A percentile compares a stretch with the other conserved stretches of the same genome.
These are phyloP conservation scores for Pollenia griseotomentosa DNA, from an alignment of 2,888 invertebrate species.

Conservation along the genomic window DNA sequence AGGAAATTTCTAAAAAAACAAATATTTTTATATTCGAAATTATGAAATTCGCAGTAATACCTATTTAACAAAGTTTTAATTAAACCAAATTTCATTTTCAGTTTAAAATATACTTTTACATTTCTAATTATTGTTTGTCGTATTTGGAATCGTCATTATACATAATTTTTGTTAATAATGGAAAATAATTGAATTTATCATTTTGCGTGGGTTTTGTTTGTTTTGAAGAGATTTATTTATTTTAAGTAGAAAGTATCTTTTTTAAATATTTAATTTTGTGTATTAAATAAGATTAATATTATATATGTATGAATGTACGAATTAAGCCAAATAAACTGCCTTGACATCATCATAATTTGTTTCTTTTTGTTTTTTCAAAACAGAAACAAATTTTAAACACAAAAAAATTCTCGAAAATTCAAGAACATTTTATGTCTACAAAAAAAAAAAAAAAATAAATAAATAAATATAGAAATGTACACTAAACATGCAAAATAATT, in stretches of 20 bases:
- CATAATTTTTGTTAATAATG: background rate
- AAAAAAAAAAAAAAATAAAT: constrained; percentile 40
- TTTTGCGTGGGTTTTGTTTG: constrained; percentile 48
- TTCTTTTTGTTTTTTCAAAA: constrained; percentile 36
- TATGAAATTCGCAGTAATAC: background rate
- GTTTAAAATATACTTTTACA: too few species aligned
- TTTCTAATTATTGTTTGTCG: too few species aligned
- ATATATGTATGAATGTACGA: background rate
- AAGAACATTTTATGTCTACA: constrained; percentile 19
- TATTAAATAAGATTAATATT: constrained; percentile 40
- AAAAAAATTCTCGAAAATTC: constrained; percentile 52
- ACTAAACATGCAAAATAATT: constrained; percentile 49
- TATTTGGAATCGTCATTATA: too few species aligned
- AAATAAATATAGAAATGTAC: constrained; percentile 19
- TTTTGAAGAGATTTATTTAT: constrained; percentile 25
- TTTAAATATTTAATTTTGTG: background rate
- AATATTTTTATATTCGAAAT: background rate
- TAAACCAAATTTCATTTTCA: too few species aligned
- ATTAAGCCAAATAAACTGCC: constrained; percentile 50
- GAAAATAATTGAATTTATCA: constrained; percentile 6
- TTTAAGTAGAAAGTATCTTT: constrained; percentile 41
- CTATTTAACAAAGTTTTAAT: background rate
- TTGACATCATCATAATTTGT: constrained; percentile 63
- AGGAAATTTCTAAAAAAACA: too few species aligned
- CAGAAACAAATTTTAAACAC: background rate